These are phyloP conservation scores for Crenichthys baileyi DNA, from an alignment of 2,797 vertebrate species.

Conservation along the genomic window DNA sequence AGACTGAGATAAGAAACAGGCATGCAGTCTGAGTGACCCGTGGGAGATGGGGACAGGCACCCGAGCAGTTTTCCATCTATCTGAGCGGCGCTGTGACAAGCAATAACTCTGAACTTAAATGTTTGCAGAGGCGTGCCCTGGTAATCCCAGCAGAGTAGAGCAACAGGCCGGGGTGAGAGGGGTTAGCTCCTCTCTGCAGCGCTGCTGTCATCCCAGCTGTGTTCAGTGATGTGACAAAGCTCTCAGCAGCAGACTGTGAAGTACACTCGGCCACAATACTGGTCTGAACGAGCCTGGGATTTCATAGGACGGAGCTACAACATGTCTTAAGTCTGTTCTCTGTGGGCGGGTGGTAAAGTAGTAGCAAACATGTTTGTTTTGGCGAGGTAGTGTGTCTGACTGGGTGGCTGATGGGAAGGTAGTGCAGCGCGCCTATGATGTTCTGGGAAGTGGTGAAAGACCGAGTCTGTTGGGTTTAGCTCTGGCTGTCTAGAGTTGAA, in stretches of 20 bases:
- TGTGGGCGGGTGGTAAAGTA: conserved; percentile 33
- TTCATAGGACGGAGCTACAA: neutral
- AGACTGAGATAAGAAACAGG: conserved; percentile 49
- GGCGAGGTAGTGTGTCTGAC: conserved; percentile 53
- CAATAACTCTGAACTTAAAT: conserved; percentile 67
- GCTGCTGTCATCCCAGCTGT: conserved; percentile 50
- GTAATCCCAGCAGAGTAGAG: conserved; percentile 72
- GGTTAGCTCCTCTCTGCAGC: conserved; percentile 61
- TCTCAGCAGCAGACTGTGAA: conserved; percentile 37
- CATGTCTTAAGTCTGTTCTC: conserved; percentile 6
- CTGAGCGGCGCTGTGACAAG: conserved; percentile 58
- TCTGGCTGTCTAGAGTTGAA: conserved; percentile 42
- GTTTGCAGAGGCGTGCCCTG: conserved; percentile 73
- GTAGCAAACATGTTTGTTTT: conserved; percentile 47
- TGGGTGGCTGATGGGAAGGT: conserved; percentile 60
- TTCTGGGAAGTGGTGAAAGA: conserved; percentile 82
- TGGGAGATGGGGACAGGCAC: conserved; percentile 61
- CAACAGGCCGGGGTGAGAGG: conserved; percentile 66
- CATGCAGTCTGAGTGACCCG: conserved; percentile 43
- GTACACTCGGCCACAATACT: conserved; percentile 19
- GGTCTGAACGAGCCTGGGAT: neutral
- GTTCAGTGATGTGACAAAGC: conserved; percentile 40
- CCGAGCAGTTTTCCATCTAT: conserved; percentile 45
- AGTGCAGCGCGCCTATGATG: conserved; percentile 54
- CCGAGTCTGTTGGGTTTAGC: conserved; percentile 71